Evolutionary conservation across 2,888 invertebrate species (phyloP).

Genomic region (Pterostichus niger): DNA sequence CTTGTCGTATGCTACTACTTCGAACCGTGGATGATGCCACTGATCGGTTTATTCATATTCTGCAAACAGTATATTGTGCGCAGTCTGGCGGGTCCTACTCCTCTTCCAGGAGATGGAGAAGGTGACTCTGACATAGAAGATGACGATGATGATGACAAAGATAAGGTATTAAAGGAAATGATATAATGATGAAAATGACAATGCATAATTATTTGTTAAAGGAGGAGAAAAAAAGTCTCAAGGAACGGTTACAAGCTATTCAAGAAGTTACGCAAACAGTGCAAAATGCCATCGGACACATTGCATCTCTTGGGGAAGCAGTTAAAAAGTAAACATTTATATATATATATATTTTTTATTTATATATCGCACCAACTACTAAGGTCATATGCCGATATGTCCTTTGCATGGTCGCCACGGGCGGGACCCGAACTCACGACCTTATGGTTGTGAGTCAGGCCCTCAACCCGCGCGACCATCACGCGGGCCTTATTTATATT

Average conservation of each 20-base stretch:
- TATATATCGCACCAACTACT: too few relatives aligned
- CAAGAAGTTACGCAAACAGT: conserved; percentile 98
- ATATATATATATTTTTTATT: too few relatives aligned
- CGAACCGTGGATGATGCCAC: conserved; percentile 96
- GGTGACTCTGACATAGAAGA: conserved; percentile 83
- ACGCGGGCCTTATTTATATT: too few relatives aligned
- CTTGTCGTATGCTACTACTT: conserved; percentile 95
- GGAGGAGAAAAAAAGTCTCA: conserved; percentile 97
- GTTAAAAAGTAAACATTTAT: conserved; percentile 90
- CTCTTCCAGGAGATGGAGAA: conserved; percentile 76
- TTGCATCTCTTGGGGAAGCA: conserved; percentile 95
- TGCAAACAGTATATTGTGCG: conserved; percentile 85
- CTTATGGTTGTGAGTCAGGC: too few relatives aligned
- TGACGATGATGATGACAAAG: conserved; percentile 95
- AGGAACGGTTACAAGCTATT: conserved; percentile 95
- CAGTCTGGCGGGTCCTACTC: conserved; percentile 74
- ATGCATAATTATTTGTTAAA: conserved; percentile 39
- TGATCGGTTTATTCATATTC: conserved; percentile 89
- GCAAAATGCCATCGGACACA: conserved; percentile 96
- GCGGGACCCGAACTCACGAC: too few relatives aligned
- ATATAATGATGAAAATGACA: conserved; percentile 52
- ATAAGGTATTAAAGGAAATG: conserved; percentile 81
- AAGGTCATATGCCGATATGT: too few relatives aligned
- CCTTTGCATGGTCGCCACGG: too few relatives aligned
- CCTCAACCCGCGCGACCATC: too few relatives aligned